Evolutionary conservation across 2,113 vertebrate species (phyloP).

Genomic region (Speoplatyrhinus poulsoni): DNA sequence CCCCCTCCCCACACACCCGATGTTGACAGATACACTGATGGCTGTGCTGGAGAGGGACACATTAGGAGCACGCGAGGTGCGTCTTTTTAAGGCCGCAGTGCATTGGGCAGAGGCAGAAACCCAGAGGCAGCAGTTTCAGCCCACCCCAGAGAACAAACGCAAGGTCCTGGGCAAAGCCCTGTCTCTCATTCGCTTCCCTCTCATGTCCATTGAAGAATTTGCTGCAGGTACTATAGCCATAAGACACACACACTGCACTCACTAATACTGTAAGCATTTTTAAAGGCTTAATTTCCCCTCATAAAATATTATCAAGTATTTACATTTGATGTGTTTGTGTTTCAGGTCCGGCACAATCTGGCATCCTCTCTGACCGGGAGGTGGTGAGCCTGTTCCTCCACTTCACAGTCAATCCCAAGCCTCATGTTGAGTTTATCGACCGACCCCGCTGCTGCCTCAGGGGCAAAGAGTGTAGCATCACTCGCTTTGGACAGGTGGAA

Average conservation of each 20-base stretch:
- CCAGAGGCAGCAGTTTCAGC: conserved; percentile 91
- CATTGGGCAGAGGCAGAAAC: conserved; percentile 94
- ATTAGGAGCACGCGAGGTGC: conserved; percentile 91
- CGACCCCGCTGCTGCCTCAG: conserved; percentile 94
- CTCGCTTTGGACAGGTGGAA: conserved; percentile 95
- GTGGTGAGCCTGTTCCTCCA: conserved; percentile 97
- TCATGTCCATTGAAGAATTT: conserved; percentile 99
- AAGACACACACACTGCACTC: too few relatives aligned
- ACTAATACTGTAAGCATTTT: too few relatives aligned
- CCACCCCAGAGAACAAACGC: conserved; percentile 91
- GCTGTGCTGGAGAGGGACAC: conserved; percentile 95
- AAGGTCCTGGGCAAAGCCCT: conserved; percentile 91
- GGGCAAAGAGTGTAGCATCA: conserved; percentile 96
- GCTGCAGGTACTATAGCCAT: conserved; percentile 84
- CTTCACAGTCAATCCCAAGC: conserved; percentile 97
- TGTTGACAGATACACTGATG: conserved; percentile 86
- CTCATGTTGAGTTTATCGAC: conserved; percentile 93
- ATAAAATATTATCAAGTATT: too few relatives aligned
- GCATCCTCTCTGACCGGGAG: conserved; percentile 91
- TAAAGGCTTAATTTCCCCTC: too few relatives aligned
- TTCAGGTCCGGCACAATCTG: conserved; percentile 93
- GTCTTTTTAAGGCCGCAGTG: conserved; percentile 89
- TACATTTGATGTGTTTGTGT: neutral
- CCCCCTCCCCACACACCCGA: too few relatives aligned
- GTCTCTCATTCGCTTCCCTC: conserved; percentile 93